phyloP scores from a whole-genome alignment of 2,888 invertebrate species.

The Invenusta paracnida region DNA sequence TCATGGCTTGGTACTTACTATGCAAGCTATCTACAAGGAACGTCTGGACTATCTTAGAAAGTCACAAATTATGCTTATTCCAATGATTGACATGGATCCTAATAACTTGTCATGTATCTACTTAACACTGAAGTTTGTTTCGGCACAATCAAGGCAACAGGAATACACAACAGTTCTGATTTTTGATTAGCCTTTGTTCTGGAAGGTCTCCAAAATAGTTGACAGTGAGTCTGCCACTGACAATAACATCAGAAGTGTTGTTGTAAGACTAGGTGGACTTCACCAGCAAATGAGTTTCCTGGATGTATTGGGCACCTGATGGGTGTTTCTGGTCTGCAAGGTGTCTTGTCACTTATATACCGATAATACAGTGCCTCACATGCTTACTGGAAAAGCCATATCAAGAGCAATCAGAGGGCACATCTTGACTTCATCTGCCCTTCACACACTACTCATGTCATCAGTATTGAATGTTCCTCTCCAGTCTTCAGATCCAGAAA shows the following conservation, averaged over 20 bases:
- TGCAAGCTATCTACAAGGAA: neutral
- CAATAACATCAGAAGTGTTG: neutral
- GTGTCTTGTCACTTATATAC: slow-evolving; percentile 48
- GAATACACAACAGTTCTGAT: neutral
- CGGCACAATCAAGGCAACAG: neutral
- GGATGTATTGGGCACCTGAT: slow-evolving; percentile 49
- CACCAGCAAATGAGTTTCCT: slow-evolving; percentile 49
- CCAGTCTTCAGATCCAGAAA: slow-evolving; percentile 21
- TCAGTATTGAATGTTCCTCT: neutral
- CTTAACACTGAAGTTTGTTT: neutral
- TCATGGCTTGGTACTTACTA: neutral
- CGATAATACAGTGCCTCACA: slow-evolving; percentile 47
- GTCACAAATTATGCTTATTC: neutral
- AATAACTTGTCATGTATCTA: neutral
- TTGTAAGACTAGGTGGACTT: slow-evolving; percentile 47
- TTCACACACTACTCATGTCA: slow-evolving; percentile 47
- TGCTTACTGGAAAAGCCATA: slow-evolving; percentile 7
- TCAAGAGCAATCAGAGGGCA: slow-evolving; percentile 11
- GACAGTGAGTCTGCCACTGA: neutral
- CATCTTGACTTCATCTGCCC: slow-evolving; percentile 1
- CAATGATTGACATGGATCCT: slow-evolving; percentile 2
- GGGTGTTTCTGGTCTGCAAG: slow-evolving; percentile 48
- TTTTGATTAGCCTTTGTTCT: neutral
- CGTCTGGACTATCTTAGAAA: neutral
- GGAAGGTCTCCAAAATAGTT: slow-evolving; percentile 2